phyloP scores from a whole-genome alignment of 1,140 invertebrate genomes.

The Neoseiulus cucumeris region DNA sequence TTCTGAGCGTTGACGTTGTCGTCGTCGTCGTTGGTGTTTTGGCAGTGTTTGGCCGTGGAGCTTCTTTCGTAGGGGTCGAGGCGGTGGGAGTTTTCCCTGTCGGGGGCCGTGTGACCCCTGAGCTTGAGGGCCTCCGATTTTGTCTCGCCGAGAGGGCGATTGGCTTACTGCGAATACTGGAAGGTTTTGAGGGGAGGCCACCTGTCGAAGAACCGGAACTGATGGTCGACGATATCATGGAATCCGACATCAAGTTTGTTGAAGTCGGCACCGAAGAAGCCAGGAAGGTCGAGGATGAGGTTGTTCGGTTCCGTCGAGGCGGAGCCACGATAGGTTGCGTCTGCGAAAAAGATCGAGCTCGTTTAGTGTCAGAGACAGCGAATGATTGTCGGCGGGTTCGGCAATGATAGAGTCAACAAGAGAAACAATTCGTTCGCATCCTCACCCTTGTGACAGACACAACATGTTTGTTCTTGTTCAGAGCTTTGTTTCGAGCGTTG shows the following conservation, averaged over 20 bases:
- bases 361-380: too few species aligned
- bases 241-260: background rate
- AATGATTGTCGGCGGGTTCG: too few species aligned
- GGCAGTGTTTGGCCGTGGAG: constrained; percentile 12
- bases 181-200: background rate
- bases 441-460: constrained; percentile 15
- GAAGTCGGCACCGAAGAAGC: constrained; percentile 1
- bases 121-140: background rate
- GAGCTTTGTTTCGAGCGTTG: constrained; percentile 14
- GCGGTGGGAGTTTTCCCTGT: background rate
- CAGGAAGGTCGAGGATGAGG: background rate
- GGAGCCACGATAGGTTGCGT: background rate
- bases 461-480: constrained; percentile 11
- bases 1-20: constrained; percentile 7
- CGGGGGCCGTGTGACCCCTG: background rate
- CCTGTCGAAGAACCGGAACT: background rate
- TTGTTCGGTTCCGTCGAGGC: background rate
- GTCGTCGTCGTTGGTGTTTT: constrained; percentile 11
- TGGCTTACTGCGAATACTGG: background rate
- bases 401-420: too few species aligned
- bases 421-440: too few species aligned
- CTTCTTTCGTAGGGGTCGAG: background rate
- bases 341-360: too few species aligned
- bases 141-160: background rate
- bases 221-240: constrained; percentile 3